Conservation (phyloP, 1,140 invertebrate genomes). For the Heterodera schachtii region DNA sequence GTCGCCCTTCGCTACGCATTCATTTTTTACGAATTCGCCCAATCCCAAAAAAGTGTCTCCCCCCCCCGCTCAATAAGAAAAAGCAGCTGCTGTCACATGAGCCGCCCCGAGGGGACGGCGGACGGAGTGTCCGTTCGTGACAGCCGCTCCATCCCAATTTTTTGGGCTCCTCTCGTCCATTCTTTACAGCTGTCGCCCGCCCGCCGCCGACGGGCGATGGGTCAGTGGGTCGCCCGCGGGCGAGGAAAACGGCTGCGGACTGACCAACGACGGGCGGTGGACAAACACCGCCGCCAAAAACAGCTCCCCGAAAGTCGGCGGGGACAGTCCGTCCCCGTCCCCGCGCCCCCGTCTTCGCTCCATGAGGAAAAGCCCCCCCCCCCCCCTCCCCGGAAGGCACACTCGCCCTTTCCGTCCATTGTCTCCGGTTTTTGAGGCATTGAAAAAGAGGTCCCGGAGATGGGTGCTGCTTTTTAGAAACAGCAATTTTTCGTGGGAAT, state of each 20-base stretch:
- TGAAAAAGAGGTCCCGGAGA: background rate
- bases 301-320: background rate
- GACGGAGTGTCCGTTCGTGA: background rate
- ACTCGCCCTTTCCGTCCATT: background rate
- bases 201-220: background rate
- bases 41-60: background rate
- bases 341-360: no score
- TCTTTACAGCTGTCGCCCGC: background rate
- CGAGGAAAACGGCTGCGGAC: background rate
- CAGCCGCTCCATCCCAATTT: background rate
- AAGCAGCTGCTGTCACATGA: conserved; percentile 2
- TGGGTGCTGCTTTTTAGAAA: background rate
- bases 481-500: background rate
- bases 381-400: no score
- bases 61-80: background rate
- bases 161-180: background rate
- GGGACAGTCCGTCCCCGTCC: background rate
- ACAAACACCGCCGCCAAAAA: background rate
- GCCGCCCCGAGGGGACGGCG: no score
- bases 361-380: background rate
- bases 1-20: background rate
- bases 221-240: background rate
- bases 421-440: background rate
- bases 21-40: conserved; percentile 5
- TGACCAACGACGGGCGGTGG: background rate